Percentiles rank a stretch among this genome's conserved stretches.
Conservation (phyloP, 2,797 vertebrate species). For the Cyprinodon diabolis region DNA sequence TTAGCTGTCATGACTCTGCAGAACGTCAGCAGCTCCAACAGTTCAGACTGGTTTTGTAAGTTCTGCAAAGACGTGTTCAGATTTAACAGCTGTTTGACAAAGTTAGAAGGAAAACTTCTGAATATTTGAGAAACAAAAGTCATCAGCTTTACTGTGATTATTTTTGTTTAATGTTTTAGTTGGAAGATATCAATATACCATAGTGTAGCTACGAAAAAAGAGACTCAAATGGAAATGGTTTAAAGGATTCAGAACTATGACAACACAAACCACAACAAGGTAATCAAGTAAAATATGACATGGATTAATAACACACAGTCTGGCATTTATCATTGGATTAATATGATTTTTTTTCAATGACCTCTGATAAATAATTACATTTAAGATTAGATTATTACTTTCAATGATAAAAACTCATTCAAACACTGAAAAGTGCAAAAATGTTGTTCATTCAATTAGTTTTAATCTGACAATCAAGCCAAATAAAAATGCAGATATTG, state of each 20-base stretch:
- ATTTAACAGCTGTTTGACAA: constrained; percentile 16
- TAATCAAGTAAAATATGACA: background rate
- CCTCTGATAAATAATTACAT: too few relatives aligned
- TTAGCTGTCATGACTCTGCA: constrained; percentile 41
- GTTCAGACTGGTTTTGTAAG: constrained; percentile 43
- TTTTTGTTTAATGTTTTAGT: background rate
- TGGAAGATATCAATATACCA: too few relatives aligned
- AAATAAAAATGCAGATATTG: too few relatives aligned
- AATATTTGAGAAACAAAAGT: background rate
- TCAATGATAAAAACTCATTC: too few relatives aligned
- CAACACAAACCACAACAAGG: background rate
- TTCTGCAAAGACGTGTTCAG: constrained; percentile 18
- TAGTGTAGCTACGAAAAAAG: background rate
- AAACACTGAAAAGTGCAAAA: too few relatives aligned
- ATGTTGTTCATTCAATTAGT: too few relatives aligned
- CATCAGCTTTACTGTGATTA: background rate
- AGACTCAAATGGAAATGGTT: background rate
- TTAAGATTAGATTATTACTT: too few relatives aligned
- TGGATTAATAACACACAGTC: background rate
- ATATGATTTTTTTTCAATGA: too few relatives aligned
- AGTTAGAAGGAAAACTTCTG: constrained; percentile 1
- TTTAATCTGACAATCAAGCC: too few relatives aligned
- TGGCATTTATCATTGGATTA: background rate
- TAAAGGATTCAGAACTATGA: background rate
- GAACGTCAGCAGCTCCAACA: constrained; percentile 23